phyloP scores from a whole-genome alignment of 2,888 invertebrate species.

The Drosophila neutralis region DNA sequence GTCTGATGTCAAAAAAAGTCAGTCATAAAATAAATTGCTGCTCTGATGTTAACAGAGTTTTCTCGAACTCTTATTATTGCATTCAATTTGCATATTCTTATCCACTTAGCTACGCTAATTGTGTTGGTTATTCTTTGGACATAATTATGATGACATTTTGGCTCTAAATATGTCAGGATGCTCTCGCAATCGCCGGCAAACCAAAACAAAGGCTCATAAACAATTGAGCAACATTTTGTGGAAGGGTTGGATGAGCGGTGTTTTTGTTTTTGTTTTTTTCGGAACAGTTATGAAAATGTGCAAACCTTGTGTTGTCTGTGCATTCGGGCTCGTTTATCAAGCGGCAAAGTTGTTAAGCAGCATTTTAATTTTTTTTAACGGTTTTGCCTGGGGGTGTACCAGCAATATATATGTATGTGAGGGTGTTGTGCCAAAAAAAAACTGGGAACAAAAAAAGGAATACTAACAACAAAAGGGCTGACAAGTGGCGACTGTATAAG shows the following conservation, averaged over 20 bases:
- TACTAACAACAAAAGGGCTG: slow-evolving; percentile 63
- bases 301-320: slow-evolving; percentile 46
- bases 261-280: slow-evolving; percentile 2
- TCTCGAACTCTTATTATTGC: slow-evolving; percentile 42
- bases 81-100: slow-evolving; percentile 59
- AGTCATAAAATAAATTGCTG: slow-evolving; percentile 24
- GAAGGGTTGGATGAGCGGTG: slow-evolving; percentile 12
- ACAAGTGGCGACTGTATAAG: slow-evolving; percentile 33
- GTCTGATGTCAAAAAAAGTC: slow-evolving; percentile 17
- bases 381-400: slow-evolving; percentile 58
- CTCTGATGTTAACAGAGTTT: slow-evolving; percentile 12
- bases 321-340: slow-evolving; percentile 71
- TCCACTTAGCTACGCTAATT: slow-evolving; percentile 31
- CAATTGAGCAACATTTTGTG: slow-evolving; percentile 42
- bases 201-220: slow-evolving; percentile 61
- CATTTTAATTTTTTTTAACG: slow-evolving; percentile 75
- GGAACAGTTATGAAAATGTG: slow-evolving; percentile 22
- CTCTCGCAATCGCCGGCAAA: slow-evolving; percentile 19
- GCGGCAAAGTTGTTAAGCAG: slow-evolving; percentile 71
- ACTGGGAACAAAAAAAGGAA: not conserved
- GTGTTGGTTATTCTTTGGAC: slow-evolving; percentile 38
- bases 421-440: slow-evolving; percentile 53
- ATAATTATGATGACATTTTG: slow-evolving; percentile 66
- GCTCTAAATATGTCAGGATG: slow-evolving; percentile 57
- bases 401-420: slow-evolving; percentile 55